phyloP scores from a whole-genome alignment of 2,888 invertebrate species.

The Pandemis corylana region DNA sequence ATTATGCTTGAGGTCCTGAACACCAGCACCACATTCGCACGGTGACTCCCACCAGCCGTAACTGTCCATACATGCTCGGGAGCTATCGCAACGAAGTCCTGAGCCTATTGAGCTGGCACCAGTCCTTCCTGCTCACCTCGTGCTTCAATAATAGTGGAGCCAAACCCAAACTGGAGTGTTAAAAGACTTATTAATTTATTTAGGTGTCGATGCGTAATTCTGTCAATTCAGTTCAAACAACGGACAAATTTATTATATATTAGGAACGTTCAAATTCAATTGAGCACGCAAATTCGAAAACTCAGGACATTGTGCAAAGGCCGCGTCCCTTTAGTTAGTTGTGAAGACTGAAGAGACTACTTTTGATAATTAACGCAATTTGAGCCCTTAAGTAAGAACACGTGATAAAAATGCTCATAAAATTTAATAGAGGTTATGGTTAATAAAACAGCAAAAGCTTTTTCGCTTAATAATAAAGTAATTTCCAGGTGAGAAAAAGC shows the following conservation, averaged over 20 bases:
- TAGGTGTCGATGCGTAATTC: not conserved
- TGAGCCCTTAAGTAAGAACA: not conserved
- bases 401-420: not conserved
- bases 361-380: not conserved
- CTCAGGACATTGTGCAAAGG: not conserved
- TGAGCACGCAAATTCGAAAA: not conserved
- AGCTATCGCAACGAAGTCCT: too few relatives aligned
- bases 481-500: slow-evolving; percentile 16
- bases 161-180: too few relatives aligned
- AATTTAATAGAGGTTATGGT: not conserved
- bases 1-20: too few relatives aligned
- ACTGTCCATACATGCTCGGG: too few relatives aligned
- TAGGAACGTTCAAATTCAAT: not conserved
- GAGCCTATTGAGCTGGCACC: too few relatives aligned
- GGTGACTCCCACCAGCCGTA: too few relatives aligned
- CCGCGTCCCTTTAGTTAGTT: not conserved
- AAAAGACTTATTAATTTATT: too few relatives aligned
- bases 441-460: not conserved
- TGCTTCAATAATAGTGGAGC: too few relatives aligned
- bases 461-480: not conserved
- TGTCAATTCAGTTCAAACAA: not conserved
- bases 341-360: not conserved
- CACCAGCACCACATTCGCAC: too few relatives aligned
- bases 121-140: too few relatives aligned
- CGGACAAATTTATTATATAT: too few relatives aligned